phyloP scores from a whole-genome alignment of 2,888 invertebrate species.

The Agriopis leucophaearia region DNA sequence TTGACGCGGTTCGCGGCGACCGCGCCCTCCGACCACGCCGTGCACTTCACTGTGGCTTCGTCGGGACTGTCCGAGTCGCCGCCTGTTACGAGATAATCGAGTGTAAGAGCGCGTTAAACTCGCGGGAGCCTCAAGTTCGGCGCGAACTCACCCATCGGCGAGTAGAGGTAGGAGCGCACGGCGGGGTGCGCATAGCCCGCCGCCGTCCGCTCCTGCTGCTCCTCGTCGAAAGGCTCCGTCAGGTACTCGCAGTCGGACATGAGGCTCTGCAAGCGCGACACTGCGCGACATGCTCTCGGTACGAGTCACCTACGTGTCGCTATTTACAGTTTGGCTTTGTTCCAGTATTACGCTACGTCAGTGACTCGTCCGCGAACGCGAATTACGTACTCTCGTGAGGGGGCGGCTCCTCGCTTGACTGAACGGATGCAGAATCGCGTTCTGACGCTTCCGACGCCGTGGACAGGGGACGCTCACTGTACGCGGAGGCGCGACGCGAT shows the following conservation, averaged over 20 bases:
- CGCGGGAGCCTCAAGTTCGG: constrained; percentile 65
- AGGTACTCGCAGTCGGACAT: constrained; percentile 85
- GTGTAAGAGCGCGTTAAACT: constrained; percentile 56
- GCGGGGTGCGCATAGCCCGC: constrained; percentile 79
- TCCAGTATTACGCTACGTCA: constrained; percentile 82
- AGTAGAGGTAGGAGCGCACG: constrained; percentile 85
- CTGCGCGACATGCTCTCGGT: constrained; percentile 81
- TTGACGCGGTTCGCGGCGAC: constrained; percentile 70
- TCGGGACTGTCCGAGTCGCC: constrained; percentile 88
- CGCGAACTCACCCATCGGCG: constrained; percentile 82
- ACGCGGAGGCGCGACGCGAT: constrained; percentile 70
- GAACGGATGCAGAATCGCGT: constrained; percentile 81
- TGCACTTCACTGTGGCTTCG: constrained; percentile 87
- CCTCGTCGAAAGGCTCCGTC: constrained; percentile 81
- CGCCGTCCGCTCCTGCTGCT: constrained; percentile 77
- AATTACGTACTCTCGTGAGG: constrained; percentile 82
- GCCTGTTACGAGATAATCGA: constrained; percentile 78
- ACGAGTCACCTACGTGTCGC: constrained; percentile 81
- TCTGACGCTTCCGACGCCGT: constrained; percentile 82
- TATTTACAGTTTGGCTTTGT: constrained; percentile 83
- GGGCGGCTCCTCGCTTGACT: constrained; percentile 84
- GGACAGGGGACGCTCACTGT: constrained; percentile 80
- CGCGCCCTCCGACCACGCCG: constrained; percentile 79
- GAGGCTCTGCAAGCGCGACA: constrained; percentile 81
- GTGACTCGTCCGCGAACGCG: constrained; percentile 75